Evolutionary conservation across 2,797 vertebrate species (phyloP), one percentile per base, ranked within the genome.

Genomic region (Xyrichtys novacula): DNA sequence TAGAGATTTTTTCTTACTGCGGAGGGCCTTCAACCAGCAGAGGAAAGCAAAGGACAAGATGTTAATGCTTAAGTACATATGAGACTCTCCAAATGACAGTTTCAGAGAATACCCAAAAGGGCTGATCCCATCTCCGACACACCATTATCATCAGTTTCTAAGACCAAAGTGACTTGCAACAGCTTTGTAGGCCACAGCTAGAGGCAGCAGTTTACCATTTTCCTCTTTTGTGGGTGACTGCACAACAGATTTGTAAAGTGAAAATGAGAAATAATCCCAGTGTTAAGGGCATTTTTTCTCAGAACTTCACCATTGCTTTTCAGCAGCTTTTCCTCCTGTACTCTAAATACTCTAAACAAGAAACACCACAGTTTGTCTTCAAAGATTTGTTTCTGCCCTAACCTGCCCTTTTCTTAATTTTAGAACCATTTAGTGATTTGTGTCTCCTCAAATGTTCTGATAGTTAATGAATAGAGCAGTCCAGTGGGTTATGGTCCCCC

Each of bases 231-330:
- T 29, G 9, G 31, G 61, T 14, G 50, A 22, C 17, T 50, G 19
- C 46, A 3, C 10, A 9, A 10, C 36, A 59, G 16, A 29, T 25
- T 57, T 52, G 17, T 17, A 40, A 55, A 17, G 42, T 40, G 31
- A 47, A 7, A 50, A 12, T 40, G 31, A 47, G 7, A 50, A 12
- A 50, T 77, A 40, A 54, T 20, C 15, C 17, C 25, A 23, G 17
- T 57, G 32, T 78, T 65, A 20, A 50, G 25, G 53, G 29, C 10
- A 19, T 14, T 65, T 36, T 65, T 42, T 50, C 16, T 49, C 42
- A 29, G 46, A 22, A 42, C 19, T 17, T 56, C 50, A 52, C 16
- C 28, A 25, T 31, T 65, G 22, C 22, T 3, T 16, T 15, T 66
- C 2, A 0, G 34, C 46, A 23, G 47, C 10, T 55, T n/a, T 29